These are phyloP conservation scores for Agapostemon virescens DNA, from an alignment of 2,888 invertebrate genomes.

Conservation along the genomic window DNA sequence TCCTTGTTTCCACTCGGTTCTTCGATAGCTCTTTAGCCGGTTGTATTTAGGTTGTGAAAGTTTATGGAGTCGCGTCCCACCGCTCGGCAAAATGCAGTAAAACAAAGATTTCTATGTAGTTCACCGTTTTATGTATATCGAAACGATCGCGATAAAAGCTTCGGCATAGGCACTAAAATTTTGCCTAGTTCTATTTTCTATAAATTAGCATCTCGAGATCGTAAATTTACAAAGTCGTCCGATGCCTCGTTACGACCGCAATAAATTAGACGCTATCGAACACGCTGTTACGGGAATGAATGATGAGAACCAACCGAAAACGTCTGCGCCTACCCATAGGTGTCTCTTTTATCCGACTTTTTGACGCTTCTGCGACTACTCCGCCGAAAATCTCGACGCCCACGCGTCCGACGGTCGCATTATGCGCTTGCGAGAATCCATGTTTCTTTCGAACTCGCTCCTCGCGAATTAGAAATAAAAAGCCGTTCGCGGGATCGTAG, in stretches of 20 bases:
- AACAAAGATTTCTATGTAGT: not conserved
- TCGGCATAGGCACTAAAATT: not conserved
- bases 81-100: not conserved
- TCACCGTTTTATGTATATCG: not conserved
- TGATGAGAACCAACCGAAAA: not conserved
- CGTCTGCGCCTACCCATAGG: not conserved
- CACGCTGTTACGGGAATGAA: not conserved
- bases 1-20: not conserved
- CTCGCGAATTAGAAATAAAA: slow-evolving; percentile 60
- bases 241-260: not conserved
- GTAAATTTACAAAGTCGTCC: slow-evolving; percentile 7
- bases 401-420: slow-evolving; percentile 37
- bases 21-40: not conserved
- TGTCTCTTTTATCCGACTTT: not conserved
- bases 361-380: not conserved
- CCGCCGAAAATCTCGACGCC: slow-evolving; percentile 37
- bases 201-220: not conserved
- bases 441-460: not conserved
- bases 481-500: slow-evolving; percentile 36
- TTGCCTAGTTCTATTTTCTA: not conserved
- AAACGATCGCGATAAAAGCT: not conserved
- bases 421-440: not conserved
- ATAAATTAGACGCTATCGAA: not conserved
- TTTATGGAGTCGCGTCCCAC: not conserved
- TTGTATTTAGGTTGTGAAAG: slow-evolving; percentile 1